Evolutionary conservation across 2,888 invertebrate species (phyloP).

Genomic region (Linnaemya vulpina): DNA sequence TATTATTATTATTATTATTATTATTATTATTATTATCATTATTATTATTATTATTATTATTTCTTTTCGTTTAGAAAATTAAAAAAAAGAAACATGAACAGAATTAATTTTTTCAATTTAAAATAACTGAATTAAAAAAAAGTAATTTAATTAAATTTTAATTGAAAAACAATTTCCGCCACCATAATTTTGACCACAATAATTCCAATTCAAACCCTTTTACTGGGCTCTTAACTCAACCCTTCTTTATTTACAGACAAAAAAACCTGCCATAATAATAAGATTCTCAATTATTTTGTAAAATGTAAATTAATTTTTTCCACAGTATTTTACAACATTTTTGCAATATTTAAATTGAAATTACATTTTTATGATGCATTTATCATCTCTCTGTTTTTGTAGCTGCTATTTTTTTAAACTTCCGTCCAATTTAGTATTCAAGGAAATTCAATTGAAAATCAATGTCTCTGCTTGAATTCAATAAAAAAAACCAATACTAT

Average conservation of each 20-base stretch:
- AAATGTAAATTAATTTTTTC: slow-evolving; percentile 28
- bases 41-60: too few species aligned
- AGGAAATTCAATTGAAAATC: slow-evolving; percentile 74
- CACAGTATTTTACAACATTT: slow-evolving; percentile 29
- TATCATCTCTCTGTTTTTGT: slow-evolving; percentile 16
- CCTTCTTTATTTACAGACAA: background rate
- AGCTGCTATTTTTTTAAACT: slow-evolving; percentile 42
- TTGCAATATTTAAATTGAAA: slow-evolving; percentile 45
- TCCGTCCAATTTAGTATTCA: slow-evolving; percentile 70
- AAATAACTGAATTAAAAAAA: slow-evolving; percentile 43
- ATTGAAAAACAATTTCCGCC: slow-evolving; percentile 53
- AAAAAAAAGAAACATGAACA: background rate
- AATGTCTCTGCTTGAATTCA: slow-evolving; percentile 66
- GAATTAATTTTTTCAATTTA: slow-evolving; percentile 46
- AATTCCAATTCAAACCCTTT: background rate
- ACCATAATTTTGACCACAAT: slow-evolving; percentile 5
- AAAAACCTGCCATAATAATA: background rate
- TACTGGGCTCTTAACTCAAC: background rate
- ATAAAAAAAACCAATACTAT: slow-evolving; percentile 40
- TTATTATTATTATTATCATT: too few species aligned
- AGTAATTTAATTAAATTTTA: slow-evolving; percentile 61
- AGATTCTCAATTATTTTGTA: slow-evolving; percentile 26
- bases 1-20: too few species aligned
- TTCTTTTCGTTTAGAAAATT: slow-evolving; percentile 5
- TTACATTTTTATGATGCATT: slow-evolving; percentile 52